These are phyloP conservation scores for Pseudomyrmex flavicornis DNA, from an alignment of 1,140 invertebrate genomes.

Conservation along the genomic window DNA sequence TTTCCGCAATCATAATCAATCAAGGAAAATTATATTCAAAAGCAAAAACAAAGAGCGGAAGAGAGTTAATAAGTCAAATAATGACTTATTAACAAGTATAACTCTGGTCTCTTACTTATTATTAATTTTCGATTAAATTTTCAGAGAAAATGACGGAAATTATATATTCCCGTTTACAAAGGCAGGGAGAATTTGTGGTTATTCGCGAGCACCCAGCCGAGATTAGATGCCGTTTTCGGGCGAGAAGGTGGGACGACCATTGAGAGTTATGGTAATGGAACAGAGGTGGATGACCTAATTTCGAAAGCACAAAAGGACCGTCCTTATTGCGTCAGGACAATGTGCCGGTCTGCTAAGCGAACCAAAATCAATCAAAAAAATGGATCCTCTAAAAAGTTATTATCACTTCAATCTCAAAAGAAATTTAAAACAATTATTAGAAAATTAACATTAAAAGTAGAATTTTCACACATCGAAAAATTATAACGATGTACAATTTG, in stretches of 20 bases:
- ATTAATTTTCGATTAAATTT: too few species aligned
- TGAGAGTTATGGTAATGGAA: conserved; percentile 61
- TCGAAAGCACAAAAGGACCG: conserved; percentile 49
- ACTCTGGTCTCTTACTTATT: too few species aligned
- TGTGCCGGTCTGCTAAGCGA: conserved; percentile 3
- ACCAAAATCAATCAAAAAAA: conserved; percentile 8
- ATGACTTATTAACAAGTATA: too few species aligned
- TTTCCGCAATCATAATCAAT: too few species aligned
- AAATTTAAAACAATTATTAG: not conserved
- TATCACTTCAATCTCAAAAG: not conserved
- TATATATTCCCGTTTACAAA: not conserved
- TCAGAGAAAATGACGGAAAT: not conserved
- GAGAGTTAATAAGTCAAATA: too few species aligned
- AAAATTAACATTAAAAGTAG: not conserved
- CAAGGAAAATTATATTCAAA: too few species aligned
- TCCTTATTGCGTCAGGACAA: conserved; percentile 35
- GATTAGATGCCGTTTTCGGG: conserved; percentile 41
- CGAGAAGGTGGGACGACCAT: conserved; percentile 40
- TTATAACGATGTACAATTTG: too few species aligned
- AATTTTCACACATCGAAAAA: not conserved
- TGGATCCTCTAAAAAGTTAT: not conserved
- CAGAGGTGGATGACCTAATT: conserved; percentile 51
- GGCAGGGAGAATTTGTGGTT: conserved; percentile 32
- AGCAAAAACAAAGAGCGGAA: too few species aligned
- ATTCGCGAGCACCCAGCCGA: conserved; percentile 31